Percentiles rank a stretch among this genome's conserved stretches.
Conservation (phyloP, 2,888 invertebrate genomes). For the Sinhomidia bicolor region DNA sequence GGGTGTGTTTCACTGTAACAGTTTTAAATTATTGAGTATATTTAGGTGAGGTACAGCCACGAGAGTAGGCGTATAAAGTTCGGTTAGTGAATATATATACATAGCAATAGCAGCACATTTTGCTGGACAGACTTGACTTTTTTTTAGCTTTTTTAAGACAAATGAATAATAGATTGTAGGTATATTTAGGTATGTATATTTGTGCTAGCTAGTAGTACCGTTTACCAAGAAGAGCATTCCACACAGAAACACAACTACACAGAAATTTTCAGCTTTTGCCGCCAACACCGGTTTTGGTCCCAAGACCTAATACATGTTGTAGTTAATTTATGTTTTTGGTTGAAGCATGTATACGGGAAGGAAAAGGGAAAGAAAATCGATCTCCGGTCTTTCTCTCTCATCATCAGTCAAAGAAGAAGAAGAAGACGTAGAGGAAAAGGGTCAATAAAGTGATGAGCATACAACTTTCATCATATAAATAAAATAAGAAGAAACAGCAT, state of each 20-base stretch:
- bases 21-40: too few species aligned
- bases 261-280: neutral
- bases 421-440: neutral
- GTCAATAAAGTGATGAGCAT: conserved; percentile 10
- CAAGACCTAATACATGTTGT: neutral
- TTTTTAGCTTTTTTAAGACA: too few species aligned
- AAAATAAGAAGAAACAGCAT: too few species aligned
- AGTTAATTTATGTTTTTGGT: conserved; percentile 47
- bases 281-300: neutral
- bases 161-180: conserved; percentile 10
- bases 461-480: neutral
- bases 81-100: too few species aligned
- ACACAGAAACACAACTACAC: too few species aligned
- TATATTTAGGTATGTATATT: conserved; percentile 1
- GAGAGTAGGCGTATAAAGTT: too few species aligned
- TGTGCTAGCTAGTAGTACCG: too few species aligned
- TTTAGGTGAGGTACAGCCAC: too few species aligned
- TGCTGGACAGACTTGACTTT: too few species aligned
- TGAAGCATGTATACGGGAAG: conserved; percentile 56
- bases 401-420: conserved; percentile 59
- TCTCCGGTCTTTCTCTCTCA: conserved; percentile 68
- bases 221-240: neutral
- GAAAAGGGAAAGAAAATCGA: conserved; percentile 70
- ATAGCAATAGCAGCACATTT: too few species aligned
- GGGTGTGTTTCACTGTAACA: too few species aligned